Conservation (phyloP, 2,888 invertebrate genomes). For the Drosophila silvestris region DNA sequence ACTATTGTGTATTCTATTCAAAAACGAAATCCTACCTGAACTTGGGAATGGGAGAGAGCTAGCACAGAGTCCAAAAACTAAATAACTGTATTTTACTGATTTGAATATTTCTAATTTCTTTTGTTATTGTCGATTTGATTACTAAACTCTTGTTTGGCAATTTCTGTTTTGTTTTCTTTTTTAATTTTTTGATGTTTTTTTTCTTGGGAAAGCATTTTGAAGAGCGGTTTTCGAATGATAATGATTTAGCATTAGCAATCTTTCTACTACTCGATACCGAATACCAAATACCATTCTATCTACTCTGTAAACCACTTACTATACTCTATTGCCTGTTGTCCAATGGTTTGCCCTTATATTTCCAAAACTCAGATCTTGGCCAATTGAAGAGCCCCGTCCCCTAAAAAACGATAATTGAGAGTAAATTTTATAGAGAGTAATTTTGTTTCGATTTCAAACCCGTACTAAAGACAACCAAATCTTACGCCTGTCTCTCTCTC, state of each 20-base stretch:
- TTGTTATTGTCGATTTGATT: constrained; percentile 49
- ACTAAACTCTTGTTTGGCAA: constrained; percentile 54
- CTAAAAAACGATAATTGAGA: constrained; percentile 38
- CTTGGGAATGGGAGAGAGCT: constrained; percentile 86
- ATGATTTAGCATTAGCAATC: constrained; percentile 80
- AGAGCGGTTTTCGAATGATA: constrained; percentile 68
- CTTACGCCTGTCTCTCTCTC: constrained; percentile 80
- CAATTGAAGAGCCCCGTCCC: constrained; percentile 40
- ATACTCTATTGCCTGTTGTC: constrained; percentile 37
- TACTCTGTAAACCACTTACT: constrained; percentile 39
- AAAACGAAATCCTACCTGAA: constrained; percentile 83
- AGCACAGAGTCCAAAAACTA: constrained; percentile 82
- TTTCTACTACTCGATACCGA: constrained; percentile 67
- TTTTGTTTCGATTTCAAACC: constrained; percentile 57
- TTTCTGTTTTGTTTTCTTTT: constrained; percentile 34
- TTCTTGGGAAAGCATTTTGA: constrained; percentile 39
- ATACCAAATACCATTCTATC: constrained; percentile 51
- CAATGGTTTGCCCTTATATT: constrained; percentile 51
- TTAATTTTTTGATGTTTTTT: constrained; percentile 9
- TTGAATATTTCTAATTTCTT: constrained; percentile 30
- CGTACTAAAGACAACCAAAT: constrained; percentile 71
- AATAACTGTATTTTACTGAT: constrained; percentile 56
- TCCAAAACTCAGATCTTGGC: constrained; percentile 44
- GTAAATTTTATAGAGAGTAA: constrained; percentile 61
- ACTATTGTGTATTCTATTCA: constrained; percentile 72